Evolutionary conservation across 2,797 vertebrate species (phyloP), one percentile per base, ranked within the genome.

Genomic region (Ceryle rudis): DNA sequence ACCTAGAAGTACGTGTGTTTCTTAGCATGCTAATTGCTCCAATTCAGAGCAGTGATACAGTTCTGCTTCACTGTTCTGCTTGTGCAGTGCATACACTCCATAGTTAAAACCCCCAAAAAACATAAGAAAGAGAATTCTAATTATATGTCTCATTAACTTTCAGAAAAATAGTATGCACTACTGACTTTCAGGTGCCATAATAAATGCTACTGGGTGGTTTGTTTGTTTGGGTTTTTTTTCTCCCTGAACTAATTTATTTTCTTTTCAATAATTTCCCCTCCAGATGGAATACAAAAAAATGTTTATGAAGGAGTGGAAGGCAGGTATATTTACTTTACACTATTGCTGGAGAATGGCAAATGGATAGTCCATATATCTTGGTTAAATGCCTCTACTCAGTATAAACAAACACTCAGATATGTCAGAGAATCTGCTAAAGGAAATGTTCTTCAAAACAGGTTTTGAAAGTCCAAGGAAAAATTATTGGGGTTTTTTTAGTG

Each of bases 1-100:
- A 96, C 91, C 93, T 89, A 74, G 81, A 97, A 97, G 49, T 42
- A 22, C 33, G 33, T 10, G 25, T 71, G 35, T 41, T 94, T 90
- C 92, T 95, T 78, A 91, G 81, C 84, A 97, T 85, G 49, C 42
- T 93, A 92, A 97, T 96, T 96, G 71, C 80, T 96, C 84, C 54
- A 61, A 15, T 79, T 70, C 26, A 46, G 35, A 90, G 51, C 12
- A 89, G 33, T 52, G 31, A 90, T 33, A 82, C 75, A 79, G 47
- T 78, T 78, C 79, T 55, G 46, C 88, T 62, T 41, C 83, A 73
- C 80, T 88, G 37, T 74, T 86, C 95, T 96, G 54, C 88, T 88
- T 89, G 49, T 71, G 75, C 75, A 88, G 39, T 79, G 87, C 83
- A 62, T 75, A 72, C 74, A 16, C 28, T 79, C 73, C 65, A 52